Evolutionary conservation across 1,140 invertebrate genomes (phyloP).

Genomic region (Bombus confusus): DNA sequence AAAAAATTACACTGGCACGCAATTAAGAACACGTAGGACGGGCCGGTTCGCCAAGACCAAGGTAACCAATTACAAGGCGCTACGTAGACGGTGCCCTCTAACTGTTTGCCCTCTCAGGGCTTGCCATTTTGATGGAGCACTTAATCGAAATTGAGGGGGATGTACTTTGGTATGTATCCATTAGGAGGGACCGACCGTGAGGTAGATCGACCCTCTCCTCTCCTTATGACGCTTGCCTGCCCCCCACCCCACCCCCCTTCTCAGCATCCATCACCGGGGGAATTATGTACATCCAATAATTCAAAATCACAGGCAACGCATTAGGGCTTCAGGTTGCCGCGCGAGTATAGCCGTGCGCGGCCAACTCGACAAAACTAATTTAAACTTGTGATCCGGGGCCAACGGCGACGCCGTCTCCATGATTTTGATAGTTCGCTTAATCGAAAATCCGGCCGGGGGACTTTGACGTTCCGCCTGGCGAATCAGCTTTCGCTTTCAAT

Average conservation of each 20-base stretch:
- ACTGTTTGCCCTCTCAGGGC: constrained; percentile 45
- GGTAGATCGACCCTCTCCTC: not conserved
- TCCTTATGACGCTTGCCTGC: not conserved
- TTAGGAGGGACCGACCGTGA: constrained; percentile 18
- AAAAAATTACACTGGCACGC: not conserved
- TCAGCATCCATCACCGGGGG: constrained; percentile 38
- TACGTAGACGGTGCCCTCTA: constrained; percentile 29
- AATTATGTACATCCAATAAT: constrained; percentile 54
- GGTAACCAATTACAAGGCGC: constrained; percentile 42
- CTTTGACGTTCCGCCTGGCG: not conserved
- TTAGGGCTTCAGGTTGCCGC: constrained; percentile 7
- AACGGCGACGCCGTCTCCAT: not conserved
- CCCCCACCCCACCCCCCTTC: too few relatives aligned
- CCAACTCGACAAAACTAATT: constrained; percentile 54
- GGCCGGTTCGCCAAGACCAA: not conserved
- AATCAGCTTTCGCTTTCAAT: not conserved
- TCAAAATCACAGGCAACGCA: constrained; percentile 46
- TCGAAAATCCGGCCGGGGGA: constrained; percentile 19
- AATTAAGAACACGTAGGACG: not conserved
- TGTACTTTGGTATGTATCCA: constrained; percentile 53
- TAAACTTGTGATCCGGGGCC: constrained; percentile 40
- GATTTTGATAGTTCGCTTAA: constrained; percentile 54
- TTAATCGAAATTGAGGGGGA: constrained; percentile 53
- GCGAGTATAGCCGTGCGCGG: not conserved
- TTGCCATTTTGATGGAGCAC: constrained; percentile 55